Base-by-base conservation (phyloP, 2,113 vertebrate species). In the Fulica atra region DNA sequence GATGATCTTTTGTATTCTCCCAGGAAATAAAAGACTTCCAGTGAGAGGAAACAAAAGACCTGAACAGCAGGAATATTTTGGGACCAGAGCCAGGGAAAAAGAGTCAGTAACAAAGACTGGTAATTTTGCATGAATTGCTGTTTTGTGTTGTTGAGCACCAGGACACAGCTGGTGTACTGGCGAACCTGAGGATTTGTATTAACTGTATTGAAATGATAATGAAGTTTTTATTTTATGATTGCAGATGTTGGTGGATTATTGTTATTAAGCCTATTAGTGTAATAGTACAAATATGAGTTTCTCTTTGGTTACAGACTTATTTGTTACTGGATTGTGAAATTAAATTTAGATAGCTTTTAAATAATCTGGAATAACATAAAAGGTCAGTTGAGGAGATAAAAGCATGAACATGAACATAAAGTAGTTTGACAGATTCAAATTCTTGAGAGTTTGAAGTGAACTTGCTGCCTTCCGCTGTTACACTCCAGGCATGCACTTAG, bases 161-260 rank as follows among this genome's bases (percentile, higher is more conserved):
- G 96, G 96, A 96, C 97, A 92, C 97, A 98, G 97, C 97, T 98
- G 98, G 95, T 73, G 74, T 87, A 96, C 92, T 96, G 93, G 96
- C 29, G 56, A 98, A 98, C 97, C 98, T 98, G 96, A 97, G 94
- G 94, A 95, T 97, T 97, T 97, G 95, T 94, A 96, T 97, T 94
- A 93, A 97, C 96, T 96, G 92, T 88, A 97, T 98, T 98, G 97
- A 98, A 95, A 98, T 97, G 96, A 96, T 98, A 98, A 98, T 98
- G 92, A 98, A 97, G 97, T 96, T 98, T 94, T 98, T 98, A 97
- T 98, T 98, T 98, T 98, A 97, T 96, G 96, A 97, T 97, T 97
- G 96, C 95, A 97, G 97, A 98, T 97, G 97, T 95, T 97, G 92
- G 89, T 89, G 86, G 94, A 98, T 98, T 97, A 97, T 98, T 98